Evolutionary conservation across 2,888 invertebrate genomes (phyloP).

Genomic region (Neria commutata): DNA sequence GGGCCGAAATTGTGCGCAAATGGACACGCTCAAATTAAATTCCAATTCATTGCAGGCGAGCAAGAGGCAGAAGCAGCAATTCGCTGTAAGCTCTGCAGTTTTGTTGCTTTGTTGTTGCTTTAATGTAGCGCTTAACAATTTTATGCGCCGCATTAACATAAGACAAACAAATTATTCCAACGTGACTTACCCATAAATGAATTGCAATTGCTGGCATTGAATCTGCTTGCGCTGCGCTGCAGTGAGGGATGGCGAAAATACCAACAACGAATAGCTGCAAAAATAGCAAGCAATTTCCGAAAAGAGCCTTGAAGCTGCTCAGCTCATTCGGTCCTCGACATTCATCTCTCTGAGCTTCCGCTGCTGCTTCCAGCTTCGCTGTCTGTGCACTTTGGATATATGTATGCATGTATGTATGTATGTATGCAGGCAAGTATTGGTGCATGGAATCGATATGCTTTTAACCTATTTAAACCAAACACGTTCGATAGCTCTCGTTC

Average conservation of each 20-base stretch:
- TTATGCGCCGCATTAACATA: slow-evolving; percentile 61
- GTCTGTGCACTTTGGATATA: too few species aligned
- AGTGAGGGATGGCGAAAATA: neutral
- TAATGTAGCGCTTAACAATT: slow-evolving; percentile 43
- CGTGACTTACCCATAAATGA: slow-evolving; percentile 63
- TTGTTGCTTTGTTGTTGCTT: slow-evolving; percentile 16
- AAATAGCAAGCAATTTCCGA: too few species aligned
- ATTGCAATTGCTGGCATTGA: slow-evolving; percentile 29
- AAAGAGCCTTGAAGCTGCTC: too few species aligned
- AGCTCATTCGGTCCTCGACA: too few species aligned
- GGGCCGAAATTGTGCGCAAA: slow-evolving; percentile 46
- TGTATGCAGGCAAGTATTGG: too few species aligned
- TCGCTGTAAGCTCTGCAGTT: slow-evolving; percentile 22
- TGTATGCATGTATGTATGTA: too few species aligned
- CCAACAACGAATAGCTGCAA: too few species aligned
- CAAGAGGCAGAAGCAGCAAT: neutral
- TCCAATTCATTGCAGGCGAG: slow-evolving; percentile 58
- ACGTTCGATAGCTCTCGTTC: neutral
- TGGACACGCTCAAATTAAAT: slow-evolving; percentile 60
- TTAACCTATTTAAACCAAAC: neutral
- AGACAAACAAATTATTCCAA: slow-evolving; percentile 64
- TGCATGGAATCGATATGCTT: too few species aligned
- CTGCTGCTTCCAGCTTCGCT: too few species aligned
- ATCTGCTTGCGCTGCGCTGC: neutral
- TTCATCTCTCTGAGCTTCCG: too few species aligned